phyloP scores from a whole-genome alignment of 30 jellyfish, hydroid and myxozoan species.

The Chrysaora quinquecirrha region DNA sequence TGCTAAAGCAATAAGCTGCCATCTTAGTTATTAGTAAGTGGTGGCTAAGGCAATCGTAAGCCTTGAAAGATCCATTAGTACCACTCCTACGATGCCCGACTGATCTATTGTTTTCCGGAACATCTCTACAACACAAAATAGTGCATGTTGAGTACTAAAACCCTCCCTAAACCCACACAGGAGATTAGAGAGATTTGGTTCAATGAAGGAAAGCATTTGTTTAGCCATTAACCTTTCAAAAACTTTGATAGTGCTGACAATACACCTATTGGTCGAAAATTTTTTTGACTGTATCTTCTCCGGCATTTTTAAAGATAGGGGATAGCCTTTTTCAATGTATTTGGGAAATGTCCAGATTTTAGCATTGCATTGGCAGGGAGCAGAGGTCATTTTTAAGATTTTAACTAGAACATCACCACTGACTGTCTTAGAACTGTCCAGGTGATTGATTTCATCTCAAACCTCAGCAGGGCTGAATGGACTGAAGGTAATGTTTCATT shows the following conservation, averaged over 20 bases:
- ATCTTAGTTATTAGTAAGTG: neutral
- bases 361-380: neutral
- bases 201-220: neutral
- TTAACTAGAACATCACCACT: neutral
- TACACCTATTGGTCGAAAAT: too few relatives aligned
- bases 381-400: too few relatives aligned
- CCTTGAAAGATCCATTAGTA: too few relatives aligned
- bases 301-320: neutral
- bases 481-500: neutral
- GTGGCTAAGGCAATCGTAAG: neutral
- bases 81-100: too few relatives aligned
- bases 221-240: neutral
- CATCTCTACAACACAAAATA: neutral
- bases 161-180: neutral
- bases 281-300: neutral
- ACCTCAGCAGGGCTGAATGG: neutral
- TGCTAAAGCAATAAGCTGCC: neutral
- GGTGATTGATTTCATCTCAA: neutral
- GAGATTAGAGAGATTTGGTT: too few relatives aligned
- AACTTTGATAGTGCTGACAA: too few relatives aligned
- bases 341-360: neutral
- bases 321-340: neutral
- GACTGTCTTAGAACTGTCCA: constrained; percentile 1
- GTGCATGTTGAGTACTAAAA: constrained; percentile 1
- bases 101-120: too few relatives aligned